Evolutionary conservation across 2,797 vertebrate species (phyloP), one percentile per base, ranked within the genome.

Genomic region (Malacoctenus gilli): DNA sequence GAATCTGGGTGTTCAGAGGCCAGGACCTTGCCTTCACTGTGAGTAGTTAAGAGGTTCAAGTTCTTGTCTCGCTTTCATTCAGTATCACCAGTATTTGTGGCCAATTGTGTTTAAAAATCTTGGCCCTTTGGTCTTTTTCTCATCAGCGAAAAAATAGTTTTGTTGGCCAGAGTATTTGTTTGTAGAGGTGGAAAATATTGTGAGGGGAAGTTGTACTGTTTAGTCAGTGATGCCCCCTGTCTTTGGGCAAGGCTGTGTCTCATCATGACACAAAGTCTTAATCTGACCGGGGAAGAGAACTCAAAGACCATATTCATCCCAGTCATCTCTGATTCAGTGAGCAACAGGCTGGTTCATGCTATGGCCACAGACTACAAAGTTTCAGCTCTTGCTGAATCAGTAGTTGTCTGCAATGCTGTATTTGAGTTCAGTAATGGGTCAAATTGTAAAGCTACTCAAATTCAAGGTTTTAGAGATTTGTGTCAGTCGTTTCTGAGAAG

Each of bases 1-100:
- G 95, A 3, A 77, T 96, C 76, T 96, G 95, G 95, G 63, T 96
- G 65, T 95, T 95, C 87, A 94, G 95, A 59, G 95, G 95, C 53
- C 95, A 97, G 32, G 92, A 96, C 0, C 86, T 97, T 40, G 95
- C 92, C 19, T 97, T 97, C 72, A 68, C 89, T 73, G 95, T 93
- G 72, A 91, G 91, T 88, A 16, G 14, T 52, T 13, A 15, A 11
- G 8, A 4, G 25, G 25, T 9, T 9, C 25, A 28, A 5, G 9
- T 9, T 28, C n/a, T n/a, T n/a, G n/a, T n/a, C n/a, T n/a, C n/a
- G 25, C 25, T 28, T 23, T 23, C 22, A 4, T 23, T 28, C 9
- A 9, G 9, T 1, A 9, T 6, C 9, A 9, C 25, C 25, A 28
- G 5, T 5, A n/a, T n/a, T 28, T 1, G 1, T 28, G 1, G 9